Base-by-base conservation (phyloP, 2,888 invertebrate genomes). In the Meta bourneti region DNA sequence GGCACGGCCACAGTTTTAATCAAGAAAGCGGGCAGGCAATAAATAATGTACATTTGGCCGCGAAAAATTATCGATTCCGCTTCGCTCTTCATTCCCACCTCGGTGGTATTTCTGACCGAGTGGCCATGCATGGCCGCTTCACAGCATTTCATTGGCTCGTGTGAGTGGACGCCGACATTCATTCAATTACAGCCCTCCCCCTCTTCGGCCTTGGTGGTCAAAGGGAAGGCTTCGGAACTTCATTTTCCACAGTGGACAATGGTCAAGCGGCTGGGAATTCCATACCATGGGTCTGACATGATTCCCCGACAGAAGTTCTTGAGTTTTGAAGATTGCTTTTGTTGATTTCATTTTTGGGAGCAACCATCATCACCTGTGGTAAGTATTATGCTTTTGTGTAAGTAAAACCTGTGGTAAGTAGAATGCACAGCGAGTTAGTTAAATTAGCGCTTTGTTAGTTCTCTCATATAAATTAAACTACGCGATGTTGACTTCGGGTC, bases 11-110 rank as follows among this genome's bases (percentile, higher is more conserved):
- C 54, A 1, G 19, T 83, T 81, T 82, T 83, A 82, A 83, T 89
- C 51, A 77, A 84, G 74, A 71, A 51, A 51, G 61, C 72, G 34
- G 61, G 52, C 20, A 19, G 34, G 74, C 69, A 20, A 77, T 89
- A 78, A 89, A 89, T 89, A 89, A 82, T 89, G 77, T 78, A 83
- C 82, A 77, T 52, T 48, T 77, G 89, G 52, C 89, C 77, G 82
- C 61, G 77, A 89, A 16, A 61, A 82, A 69, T 49, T 77, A 89
- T 89, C 89, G 89, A 89, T 89, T 89, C 20, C 75, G 34, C 34
- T 34, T 34, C 11, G 34, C 8, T 8, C 70, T 34, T 75, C 51
- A 61, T 61, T 70, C 48, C 54, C 77, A 52, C 82, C 89, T 79
- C 79, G 75, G 54, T 69, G 72, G 48, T 78, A 79, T 79, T 79